Evolutionary conservation across 2,888 invertebrate genomes (phyloP).

Genomic region (Stramonita haemastoma): DNA sequence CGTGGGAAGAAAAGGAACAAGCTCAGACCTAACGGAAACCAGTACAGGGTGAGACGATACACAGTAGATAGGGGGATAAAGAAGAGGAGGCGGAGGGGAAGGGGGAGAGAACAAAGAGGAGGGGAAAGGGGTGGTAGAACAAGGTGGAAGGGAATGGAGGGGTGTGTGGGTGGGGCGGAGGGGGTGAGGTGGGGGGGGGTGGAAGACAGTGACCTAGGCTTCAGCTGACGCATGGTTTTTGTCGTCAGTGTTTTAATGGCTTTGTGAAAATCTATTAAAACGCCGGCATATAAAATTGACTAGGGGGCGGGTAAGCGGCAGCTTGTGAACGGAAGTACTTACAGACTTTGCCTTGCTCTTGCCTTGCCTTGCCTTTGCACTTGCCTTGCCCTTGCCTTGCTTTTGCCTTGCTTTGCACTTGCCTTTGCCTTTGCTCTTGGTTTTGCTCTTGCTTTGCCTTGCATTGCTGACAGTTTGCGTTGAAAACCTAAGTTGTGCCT

Average conservation of each 20-base stretch:
- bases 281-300: neutral
- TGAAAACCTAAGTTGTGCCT: too few species aligned
- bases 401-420: too few species aligned
- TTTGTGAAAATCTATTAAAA: slow-evolving; percentile 21
- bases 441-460: too few species aligned
- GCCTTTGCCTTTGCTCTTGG: too few species aligned
- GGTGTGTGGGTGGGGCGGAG: neutral
- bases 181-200: too few species aligned
- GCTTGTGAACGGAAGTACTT: neutral
- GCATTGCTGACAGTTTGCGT: too few species aligned
- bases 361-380: too few species aligned
- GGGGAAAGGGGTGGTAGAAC: too few species aligned
- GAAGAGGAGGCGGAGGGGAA: neutral
- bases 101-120: neutral
- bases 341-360: neutral
- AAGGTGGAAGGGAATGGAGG: too few species aligned
- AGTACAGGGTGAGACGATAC: too few species aligned
- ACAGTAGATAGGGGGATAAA: neutral
- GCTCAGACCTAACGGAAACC: too few species aligned
- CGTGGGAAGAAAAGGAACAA: too few species aligned
- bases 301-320: neutral
- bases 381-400: neutral
- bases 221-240: neutral
- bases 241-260: neutral
- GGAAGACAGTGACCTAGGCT: neutral